phyloP scores from a whole-genome alignment of 2,113 vertebrate species.

The Calyptomena viridis region DNA sequence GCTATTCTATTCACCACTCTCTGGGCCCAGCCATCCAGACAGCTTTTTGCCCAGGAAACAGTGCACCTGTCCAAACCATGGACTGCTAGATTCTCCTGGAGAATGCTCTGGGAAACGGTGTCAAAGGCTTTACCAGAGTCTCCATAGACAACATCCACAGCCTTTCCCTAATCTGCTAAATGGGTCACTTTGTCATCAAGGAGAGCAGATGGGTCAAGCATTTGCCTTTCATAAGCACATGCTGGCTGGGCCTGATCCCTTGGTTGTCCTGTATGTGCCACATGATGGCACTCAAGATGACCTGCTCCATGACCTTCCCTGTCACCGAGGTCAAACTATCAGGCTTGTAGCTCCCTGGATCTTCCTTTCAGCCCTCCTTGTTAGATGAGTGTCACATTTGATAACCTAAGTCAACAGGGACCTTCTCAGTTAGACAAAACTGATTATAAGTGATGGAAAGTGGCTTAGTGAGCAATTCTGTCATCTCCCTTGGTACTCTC shows the following conservation, averaged over 20 bases:
- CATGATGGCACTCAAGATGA: not conserved
- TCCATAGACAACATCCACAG: not conserved
- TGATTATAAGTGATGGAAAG: not conserved
- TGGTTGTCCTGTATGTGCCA: rapidly evolving
- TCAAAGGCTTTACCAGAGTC: not conserved
- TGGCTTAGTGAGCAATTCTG: not conserved
- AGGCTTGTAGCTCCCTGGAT: not conserved
- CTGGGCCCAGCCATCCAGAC: not conserved
- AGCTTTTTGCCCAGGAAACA: not conserved
- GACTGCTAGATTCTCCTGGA: not conserved
- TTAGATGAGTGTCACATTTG: not conserved
- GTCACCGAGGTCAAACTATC: not conserved
- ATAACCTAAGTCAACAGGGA: not conserved
- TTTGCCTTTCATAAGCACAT: not conserved
- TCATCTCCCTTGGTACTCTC: not conserved
- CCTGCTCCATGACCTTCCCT: not conserved
- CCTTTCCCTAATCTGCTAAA: not conserved
- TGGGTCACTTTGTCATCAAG: not conserved
- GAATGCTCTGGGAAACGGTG: not conserved
- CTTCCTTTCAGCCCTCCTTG: not conserved
- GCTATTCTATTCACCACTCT: not conserved
- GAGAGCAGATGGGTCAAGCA: not conserved
- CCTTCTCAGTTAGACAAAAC: not conserved
- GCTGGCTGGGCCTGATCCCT: not conserved
- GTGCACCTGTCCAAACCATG: not conserved